Base-by-base conservation (phyloP, 2,113 vertebrate genomes). In the Australoheros scitulus region DNA sequence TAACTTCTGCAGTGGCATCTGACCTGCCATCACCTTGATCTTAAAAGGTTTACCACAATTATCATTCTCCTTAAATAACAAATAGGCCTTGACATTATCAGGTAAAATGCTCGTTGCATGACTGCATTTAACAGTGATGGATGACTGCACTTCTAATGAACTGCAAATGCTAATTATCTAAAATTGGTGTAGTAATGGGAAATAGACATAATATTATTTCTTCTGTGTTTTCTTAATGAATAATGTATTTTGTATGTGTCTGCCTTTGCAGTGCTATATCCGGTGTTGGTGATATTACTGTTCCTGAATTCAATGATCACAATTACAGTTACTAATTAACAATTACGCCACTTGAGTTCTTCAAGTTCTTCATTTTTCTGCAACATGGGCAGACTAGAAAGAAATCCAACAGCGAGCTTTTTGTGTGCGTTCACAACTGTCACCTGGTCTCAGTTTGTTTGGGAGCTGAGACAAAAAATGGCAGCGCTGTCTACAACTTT, bases 41-140 rank as follows among this genome's bases (percentile, higher is more conserved):
- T 83, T 22, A 43, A 81, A 68, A 64, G 61, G 6, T 32, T 68
- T 56, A 32, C 57, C 9, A 18, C 9, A 13, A 61, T 52, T 3
- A 65, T 29, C 41, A 65, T 83, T 81, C 36, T 61, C 11, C 47
- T 52, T 24, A 75, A 74, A 63, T 64, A 57, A 52, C 26, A 74
- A 77, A 57, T 3, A 17, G 22, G 24, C 34, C 41, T 38, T 59
- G 14, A 52, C 11, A 61, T 81, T 43, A 76, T 50, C 20, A 47
- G 57, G 60, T n/a, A 1, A 34, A 15, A 64, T 61, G 32, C 6
- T 11, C 18, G 41, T 29, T 32, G 32, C 24, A 61, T 26, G 17
- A 34, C 38, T 36, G 6, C 63, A 58, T 58, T 10, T n/a, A 47
- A n/a, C 29, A 17, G 60, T 6, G 20, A 63, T 1, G 1, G 47